Percentiles rank a stretch among this genome's conserved stretches.
phyloP scores from a whole-genome alignment of 2,888 invertebrate species.

The Frankliniella fusca region DNA sequence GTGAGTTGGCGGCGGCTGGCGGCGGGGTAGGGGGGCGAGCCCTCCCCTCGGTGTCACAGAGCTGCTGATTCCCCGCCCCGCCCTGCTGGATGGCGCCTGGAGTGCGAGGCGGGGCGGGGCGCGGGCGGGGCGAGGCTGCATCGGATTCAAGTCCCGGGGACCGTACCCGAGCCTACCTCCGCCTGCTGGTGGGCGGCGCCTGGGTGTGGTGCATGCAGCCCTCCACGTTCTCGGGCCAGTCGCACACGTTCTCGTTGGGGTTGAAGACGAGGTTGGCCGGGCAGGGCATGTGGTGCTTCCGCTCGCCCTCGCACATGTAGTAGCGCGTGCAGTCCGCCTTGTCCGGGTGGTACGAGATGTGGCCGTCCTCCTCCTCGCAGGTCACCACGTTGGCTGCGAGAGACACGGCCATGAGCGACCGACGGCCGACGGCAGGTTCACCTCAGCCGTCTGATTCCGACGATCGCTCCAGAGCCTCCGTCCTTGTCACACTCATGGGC shows the following conservation, averaged over 20 bases:
- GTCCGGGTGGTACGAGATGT: slow-evolving; percentile 88
- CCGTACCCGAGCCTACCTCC: background rate
- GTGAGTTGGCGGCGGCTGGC: no score
- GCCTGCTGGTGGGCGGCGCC: slow-evolving; percentile 53
- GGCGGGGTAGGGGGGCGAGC: no score
- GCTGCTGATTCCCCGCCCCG: background rate
- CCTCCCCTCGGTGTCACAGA: background rate
- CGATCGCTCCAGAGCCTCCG: background rate
- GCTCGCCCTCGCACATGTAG: slow-evolving; percentile 93
- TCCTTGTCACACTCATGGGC: background rate
- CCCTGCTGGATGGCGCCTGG: background rate
- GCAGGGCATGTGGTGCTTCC: slow-evolving; percentile 94
- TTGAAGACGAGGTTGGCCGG: slow-evolving; percentile 90
- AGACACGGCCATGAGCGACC: slow-evolving; percentile 27
- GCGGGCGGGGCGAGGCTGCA: background rate
- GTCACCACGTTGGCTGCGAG: slow-evolving; percentile 75
- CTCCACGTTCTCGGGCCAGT: slow-evolving; percentile 93
- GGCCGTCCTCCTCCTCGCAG: slow-evolving; percentile 92
- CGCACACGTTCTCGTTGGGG: slow-evolving; percentile 87
- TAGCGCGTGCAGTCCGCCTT: slow-evolving; percentile 89
- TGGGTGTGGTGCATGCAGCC: slow-evolving; percentile 71
- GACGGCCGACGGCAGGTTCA: no score
- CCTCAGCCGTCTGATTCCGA: no score
- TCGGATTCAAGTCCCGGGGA: no score
- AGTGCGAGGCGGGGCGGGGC: background rate